Base-by-base conservation (phyloP, 2,888 invertebrate genomes). In the Drosophila ochracea region DNA sequence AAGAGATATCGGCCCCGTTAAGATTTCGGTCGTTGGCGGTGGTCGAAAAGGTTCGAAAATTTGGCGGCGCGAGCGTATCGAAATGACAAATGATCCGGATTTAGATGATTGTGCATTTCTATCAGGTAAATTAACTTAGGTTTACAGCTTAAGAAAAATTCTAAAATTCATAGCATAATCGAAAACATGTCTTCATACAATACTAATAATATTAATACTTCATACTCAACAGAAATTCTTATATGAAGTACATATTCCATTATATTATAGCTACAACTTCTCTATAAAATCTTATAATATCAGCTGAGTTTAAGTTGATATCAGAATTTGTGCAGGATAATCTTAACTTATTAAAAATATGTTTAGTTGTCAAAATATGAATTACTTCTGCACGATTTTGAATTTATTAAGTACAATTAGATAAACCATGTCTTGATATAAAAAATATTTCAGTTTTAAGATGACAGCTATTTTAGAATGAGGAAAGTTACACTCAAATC, bases 21-120 rank as follows among this genome's bases (percentile, higher is more conserved):
- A 93, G 92, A 93, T 93, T 92, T 93, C 93, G 92, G 92, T 93
- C 92, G 93, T 93, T 90, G 93, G 93, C 92, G 93, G 93, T 84
- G 92, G 93, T 90, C 93, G 91, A 82, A 92, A 92, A 87, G 93
- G 93, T 80, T 91, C 93, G 54, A 93, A 92, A 90, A 91, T 93
- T 92, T 93, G 93, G 93, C 92, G 93, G 85, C 93, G 93, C 80
- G 93, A 93, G 91, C 92, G 96, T 94, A 95, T 95, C 82, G 95
- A 95, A 91, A 97, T 97, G 97, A 97, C 97, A 94, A 93, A 92
- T 90, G 97, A 98, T 92, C 97, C 97, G 93, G 98, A 98, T 94
- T 95, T 98, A 92, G 98, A 98, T 93, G 98, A 98, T 94, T 97
- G 97, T 91, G 97, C 98, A 77, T 98, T 98, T 94, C 94, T 98